Percentiles rank a stretch among this genome's conserved stretches.
These are phyloP conservation scores for Macrostomum lignano DNA, from an alignment of 1,140 invertebrate genomes.

Conservation along the genomic window DNA sequence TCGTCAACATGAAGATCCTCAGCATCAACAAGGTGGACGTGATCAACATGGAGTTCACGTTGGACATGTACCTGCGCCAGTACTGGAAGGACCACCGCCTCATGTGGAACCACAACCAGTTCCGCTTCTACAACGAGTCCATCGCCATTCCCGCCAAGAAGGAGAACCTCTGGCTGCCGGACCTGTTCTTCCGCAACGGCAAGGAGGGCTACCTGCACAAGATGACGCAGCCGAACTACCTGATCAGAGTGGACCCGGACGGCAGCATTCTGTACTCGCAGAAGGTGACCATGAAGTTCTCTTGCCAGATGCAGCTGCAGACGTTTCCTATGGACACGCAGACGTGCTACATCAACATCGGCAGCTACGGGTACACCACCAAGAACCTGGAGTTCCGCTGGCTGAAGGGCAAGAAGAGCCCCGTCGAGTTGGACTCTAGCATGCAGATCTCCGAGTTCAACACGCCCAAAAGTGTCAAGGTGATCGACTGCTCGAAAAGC, in stretches of 20 bases:
- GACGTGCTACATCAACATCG: constrained; percentile 8
- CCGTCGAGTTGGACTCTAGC: constrained; percentile 5
- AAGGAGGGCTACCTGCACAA: constrained; percentile 30
- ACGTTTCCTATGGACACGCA: constrained; percentile 9
- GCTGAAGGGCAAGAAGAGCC: background rate
- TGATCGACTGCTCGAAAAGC: constrained; percentile 4
- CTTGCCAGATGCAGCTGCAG: constrained; percentile 8
- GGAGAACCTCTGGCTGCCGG: constrained; percentile 35
- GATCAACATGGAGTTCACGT: constrained; percentile 3
- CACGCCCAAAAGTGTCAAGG: constrained; percentile 1
- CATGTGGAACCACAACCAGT: constrained; percentile 1
- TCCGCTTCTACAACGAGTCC: constrained; percentile 39
- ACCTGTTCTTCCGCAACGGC: constrained; percentile 38
- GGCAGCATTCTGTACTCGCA: constrained; percentile 34
- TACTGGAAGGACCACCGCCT: constrained; percentile 6
- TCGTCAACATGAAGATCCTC: constrained; percentile 4
- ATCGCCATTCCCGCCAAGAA: background rate
- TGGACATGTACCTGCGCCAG: constrained; percentile 6
- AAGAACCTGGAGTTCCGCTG: constrained; percentile 5
- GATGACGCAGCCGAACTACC: constrained; percentile 34
- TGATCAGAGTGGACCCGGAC: constrained; percentile 35
- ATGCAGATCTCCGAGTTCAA: constrained; percentile 7
- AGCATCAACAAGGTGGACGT: constrained; percentile 1
- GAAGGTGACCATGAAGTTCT: constrained; percentile 8
- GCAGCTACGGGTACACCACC: constrained; percentile 7